Evolutionary conservation across 2,797 vertebrate species (phyloP).

Genomic region (Girardinus metallicus): DNA sequence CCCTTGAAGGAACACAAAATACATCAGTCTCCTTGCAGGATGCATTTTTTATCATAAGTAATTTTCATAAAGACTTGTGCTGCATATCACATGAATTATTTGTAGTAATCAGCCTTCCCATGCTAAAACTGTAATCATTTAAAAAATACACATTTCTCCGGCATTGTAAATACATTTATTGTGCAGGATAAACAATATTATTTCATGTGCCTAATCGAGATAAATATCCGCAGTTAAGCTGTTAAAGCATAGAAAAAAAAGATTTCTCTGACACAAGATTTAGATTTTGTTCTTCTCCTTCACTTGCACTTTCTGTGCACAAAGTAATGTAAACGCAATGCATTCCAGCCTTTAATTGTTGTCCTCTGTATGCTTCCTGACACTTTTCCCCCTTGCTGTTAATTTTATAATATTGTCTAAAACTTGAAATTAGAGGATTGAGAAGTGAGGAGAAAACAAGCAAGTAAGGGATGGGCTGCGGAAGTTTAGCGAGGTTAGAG

Average conservation of each 20-base stretch:
- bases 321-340: background rate
- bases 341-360: background rate
- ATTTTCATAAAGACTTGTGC: background rate
- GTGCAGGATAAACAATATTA: background rate
- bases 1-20: background rate
- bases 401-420: conserved; percentile 48
- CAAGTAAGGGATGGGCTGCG: conserved; percentile 7
- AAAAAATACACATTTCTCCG: background rate
- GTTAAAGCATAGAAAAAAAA: background rate
- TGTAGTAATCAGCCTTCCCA: background rate
- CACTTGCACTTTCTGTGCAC: background rate
- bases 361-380: background rate
- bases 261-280: background rate
- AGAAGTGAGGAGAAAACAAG: background rate
- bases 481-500: conserved; percentile 22
- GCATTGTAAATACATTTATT: background rate
- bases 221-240: background rate
- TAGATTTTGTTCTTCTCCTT: background rate
- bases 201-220: background rate
- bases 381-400: background rate
- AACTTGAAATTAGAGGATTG: conserved; percentile 25
- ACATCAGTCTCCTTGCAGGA: background rate
- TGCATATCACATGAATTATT: conserved; percentile 5
- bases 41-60: conserved; percentile 1
- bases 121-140: background rate